Evolutionary conservation across 2,113 vertebrate species (phyloP).

Genomic region (Albula goreensis): DNA sequence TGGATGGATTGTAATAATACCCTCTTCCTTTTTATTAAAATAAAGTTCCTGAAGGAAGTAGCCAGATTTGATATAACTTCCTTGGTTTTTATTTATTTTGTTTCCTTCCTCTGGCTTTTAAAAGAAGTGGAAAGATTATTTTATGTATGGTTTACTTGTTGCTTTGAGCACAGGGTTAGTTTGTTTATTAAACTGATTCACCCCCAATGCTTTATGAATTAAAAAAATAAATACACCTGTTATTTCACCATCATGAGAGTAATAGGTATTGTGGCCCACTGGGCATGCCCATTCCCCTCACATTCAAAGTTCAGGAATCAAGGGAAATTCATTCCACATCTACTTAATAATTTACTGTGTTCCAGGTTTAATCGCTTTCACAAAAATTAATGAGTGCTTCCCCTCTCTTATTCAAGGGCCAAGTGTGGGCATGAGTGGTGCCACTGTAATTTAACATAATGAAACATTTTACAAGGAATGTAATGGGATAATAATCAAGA

Average conservation of each 20-base stretch:
- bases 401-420: background rate
- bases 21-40: background rate
- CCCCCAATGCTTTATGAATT: background rate
- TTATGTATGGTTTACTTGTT: no score
- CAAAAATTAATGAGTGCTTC: background rate
- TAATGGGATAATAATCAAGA: slow-evolving; percentile 23
- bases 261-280: background rate
- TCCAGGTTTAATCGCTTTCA: background rate
- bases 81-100: background rate
- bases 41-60: background rate
- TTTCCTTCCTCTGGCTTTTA: background rate
- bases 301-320: background rate
- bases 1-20: background rate
- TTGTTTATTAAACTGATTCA: slow-evolving; percentile 9
- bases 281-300: background rate
- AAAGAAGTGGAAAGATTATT: no score
- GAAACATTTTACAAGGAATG: slow-evolving; percentile 15
- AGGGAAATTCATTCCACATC: background rate
- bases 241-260: background rate
- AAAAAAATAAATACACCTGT: background rate
- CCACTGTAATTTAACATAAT: slow-evolving; percentile 28
- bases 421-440: slow-evolving; percentile 2
- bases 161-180: background rate
- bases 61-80: background rate
- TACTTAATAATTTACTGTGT: background rate